phyloP scores from a whole-genome alignment of 2,888 invertebrate genomes.

The Conops quadrifasciatus region DNA sequence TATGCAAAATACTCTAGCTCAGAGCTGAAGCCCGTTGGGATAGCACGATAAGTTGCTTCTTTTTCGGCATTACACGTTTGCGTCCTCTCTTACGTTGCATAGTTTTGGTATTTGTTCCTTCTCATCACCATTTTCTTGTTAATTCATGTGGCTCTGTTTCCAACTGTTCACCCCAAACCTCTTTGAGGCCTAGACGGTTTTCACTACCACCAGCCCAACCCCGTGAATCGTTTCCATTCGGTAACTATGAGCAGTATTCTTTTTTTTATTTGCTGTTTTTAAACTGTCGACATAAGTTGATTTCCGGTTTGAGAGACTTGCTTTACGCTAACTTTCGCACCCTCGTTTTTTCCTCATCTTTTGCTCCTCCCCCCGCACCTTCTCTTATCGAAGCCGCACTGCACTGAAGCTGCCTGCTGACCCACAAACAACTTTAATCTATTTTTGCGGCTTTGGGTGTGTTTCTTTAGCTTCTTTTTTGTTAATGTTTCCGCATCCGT shows the following conservation, averaged over 20 bases:
- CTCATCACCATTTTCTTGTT: neutral
- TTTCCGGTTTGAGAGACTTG: constrained; percentile 39
- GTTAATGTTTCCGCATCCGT: constrained; percentile 28
- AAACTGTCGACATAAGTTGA: constrained; percentile 57
- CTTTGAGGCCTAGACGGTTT: no score
- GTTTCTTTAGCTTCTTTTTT: constrained; percentile 6
- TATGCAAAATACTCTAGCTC: no score
- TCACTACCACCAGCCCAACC: no score
- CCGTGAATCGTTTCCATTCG: neutral
- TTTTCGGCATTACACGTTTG: neutral
- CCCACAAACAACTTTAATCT: constrained; percentile 42
- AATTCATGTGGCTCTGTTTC: neutral
- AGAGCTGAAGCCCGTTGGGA: neutral
- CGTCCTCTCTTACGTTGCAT: neutral
- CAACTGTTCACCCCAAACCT: no score
- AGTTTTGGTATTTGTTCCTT: neutral
- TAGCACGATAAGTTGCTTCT: constrained; percentile 17
- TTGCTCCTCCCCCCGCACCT: neutral
- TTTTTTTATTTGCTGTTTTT: constrained; percentile 40
- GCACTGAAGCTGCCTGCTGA: constrained; percentile 31
- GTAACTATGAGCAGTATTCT: neutral
- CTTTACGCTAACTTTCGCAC: neutral
- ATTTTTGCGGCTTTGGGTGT: constrained; percentile 43
- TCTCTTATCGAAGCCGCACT: no score
- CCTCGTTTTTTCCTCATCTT: neutral